Percentiles rank a stretch among this genome's conserved stretches.
Evolutionary conservation across 2,113 vertebrate genomes (phyloP).

Genomic region (Macrotis lagotis): DNA sequence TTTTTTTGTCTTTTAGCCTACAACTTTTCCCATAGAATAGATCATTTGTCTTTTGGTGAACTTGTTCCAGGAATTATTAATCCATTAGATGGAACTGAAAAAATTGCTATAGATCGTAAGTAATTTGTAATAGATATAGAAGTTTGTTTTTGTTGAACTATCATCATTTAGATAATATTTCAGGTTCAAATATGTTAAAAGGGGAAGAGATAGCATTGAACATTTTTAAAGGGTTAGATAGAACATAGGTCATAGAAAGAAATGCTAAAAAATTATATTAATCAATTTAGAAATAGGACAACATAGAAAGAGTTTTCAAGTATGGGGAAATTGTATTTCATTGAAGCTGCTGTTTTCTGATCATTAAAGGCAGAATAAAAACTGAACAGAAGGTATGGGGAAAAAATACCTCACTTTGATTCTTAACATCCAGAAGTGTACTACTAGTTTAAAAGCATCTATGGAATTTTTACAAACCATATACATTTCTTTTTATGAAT

Average conservation of each 20-base stretch:
- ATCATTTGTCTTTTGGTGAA: constrained; percentile 98
- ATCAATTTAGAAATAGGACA: not conserved
- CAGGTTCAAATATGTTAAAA: not conserved
- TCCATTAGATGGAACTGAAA: constrained; percentile 97
- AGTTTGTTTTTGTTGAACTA: constrained; percentile 9
- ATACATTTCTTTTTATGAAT: constrained; percentile 18
- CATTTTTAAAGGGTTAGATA: constrained; percentile 48
- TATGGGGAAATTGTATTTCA: not conserved
- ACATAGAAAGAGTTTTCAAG: constrained; percentile 9
- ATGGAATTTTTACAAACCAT: constrained; percentile 13
- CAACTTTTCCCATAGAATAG: constrained; percentile 99
- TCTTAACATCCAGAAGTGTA: constrained; percentile 24
- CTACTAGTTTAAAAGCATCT: constrained; percentile 16
- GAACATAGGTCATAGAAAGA: not conserved
- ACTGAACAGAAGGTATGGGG: constrained; percentile 1
- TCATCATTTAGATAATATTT: constrained; percentile 25
- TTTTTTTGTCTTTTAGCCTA: constrained; percentile 87
- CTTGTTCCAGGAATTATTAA: constrained; percentile 94
- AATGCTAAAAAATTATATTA: constrained; percentile 35
- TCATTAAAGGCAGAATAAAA: constrained; percentile 5
- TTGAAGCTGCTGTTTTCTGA: not conserved
- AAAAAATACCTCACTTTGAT: constrained; percentile 27
- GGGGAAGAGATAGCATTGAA: not conserved
- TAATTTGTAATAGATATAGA: constrained; percentile 58
- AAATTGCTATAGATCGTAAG: constrained; percentile 93